phyloP scores from a whole-genome alignment of 2,888 invertebrate species.

The Nemapogon koenigi region DNA sequence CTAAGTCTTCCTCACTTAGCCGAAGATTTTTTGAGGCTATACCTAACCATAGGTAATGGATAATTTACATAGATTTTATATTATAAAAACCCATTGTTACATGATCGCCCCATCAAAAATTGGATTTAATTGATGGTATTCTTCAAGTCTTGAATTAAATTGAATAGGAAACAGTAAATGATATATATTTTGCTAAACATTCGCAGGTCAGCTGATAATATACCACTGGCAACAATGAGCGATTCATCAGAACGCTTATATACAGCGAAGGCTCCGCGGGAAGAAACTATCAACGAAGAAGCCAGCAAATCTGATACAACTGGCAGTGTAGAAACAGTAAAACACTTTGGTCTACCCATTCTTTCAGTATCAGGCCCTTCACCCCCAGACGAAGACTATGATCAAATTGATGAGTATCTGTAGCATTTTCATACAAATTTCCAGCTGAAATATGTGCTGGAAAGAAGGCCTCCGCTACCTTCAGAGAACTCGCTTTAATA shows the following conservation, averaged over 20 bases:
- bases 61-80: too few relatives aligned
- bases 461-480: conserved; percentile 53
- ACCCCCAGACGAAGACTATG: conserved; percentile 75
- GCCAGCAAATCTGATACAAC: conserved; percentile 51
- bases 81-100: too few relatives aligned
- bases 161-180: too few relatives aligned
- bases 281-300: conserved; percentile 56
- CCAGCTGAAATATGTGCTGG: conserved; percentile 58
- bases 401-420: conserved; percentile 68
- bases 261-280: conserved; percentile 40
- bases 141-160: too few relatives aligned
- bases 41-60: too few relatives aligned
- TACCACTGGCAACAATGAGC: conserved; percentile 49
- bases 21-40: too few relatives aligned
- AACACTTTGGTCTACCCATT: conserved; percentile 75
- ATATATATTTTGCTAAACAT: too few relatives aligned
- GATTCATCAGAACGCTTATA: conserved; percentile 60
- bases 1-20: too few relatives aligned
- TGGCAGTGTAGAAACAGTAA: conserved; percentile 57
- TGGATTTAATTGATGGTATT: too few relatives aligned
- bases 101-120: too few relatives aligned
- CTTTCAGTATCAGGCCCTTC: conserved; percentile 82
- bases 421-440: conserved; percentile 63
- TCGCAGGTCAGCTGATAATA: conserved; percentile 56
- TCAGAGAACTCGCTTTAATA: neutral